These are phyloP conservation scores for Nyctereutes procyonoides DNA, from an alignment of 2,113 vertebrate species.

Conservation along the genomic window DNA sequence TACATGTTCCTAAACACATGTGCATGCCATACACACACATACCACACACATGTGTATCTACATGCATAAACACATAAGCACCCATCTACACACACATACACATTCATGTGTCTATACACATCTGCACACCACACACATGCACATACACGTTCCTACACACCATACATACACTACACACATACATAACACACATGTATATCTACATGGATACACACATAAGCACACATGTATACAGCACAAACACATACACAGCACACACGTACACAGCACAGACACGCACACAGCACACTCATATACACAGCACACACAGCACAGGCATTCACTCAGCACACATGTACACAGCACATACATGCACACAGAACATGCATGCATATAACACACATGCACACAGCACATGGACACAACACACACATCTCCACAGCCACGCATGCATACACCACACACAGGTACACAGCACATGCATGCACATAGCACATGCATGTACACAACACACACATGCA, in stretches of 20 bases:
- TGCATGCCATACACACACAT: fast-evolving
- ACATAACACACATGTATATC: background rate
- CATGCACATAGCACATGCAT: background rate
- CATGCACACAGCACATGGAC: fast-evolving
- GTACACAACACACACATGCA: background rate
- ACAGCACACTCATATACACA: no score
- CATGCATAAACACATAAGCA: no score
- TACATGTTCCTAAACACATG: fast-evolving
- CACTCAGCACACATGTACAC: background rate
- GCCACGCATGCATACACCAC: no score
- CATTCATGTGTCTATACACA: no score
- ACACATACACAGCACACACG: no score
- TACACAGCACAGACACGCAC: no score
- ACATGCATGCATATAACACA: fast-evolving
- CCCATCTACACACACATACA: background rate
- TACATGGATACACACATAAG: fast-evolving
- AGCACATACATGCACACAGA: no score
- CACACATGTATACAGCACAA: no score
- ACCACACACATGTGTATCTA: no score
- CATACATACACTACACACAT: background rate
- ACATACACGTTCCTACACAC: no score
- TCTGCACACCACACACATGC: no score
- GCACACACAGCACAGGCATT: fast-evolving
- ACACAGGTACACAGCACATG: fast-evolving
- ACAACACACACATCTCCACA: background rate